Base-by-base conservation (phyloP, 2,113 vertebrate genomes). In the Actinemys pallida region DNA sequence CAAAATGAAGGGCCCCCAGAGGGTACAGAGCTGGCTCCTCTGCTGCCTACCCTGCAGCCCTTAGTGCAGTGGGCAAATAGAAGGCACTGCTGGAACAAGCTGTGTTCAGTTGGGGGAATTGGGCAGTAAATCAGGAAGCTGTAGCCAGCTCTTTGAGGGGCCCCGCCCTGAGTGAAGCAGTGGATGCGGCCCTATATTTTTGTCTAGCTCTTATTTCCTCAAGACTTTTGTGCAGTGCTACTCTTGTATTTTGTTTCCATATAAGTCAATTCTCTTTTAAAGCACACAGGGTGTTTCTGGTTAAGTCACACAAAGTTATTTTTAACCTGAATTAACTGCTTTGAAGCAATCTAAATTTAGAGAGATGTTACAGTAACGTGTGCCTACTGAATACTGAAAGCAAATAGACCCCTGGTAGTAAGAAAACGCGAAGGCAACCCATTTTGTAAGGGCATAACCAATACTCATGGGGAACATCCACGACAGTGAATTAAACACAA, bases 401-500 rank as follows among this genome's bases (percentile, higher is more conserved):
- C 76, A 9, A 10, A 3, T 3, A 93, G 94, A 90, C 35, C 50
- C 78, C 62, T 1, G 0, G 22, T 82, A 87, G 92, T 7, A 78
- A 65, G 14, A 8, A 79, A 95, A 91, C 79, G 24, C 2, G 88
- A 39, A 2, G 83, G 39, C n/a, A 92, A 72, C 56, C 54, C 27
- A 57, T 20, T 93, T 94, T 82, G 27, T 50, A 94, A 88, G 82
- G 62, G 35, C 57, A 83, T 53, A 90, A 88, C 42, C 29, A 90
- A 83, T 86, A 78, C 45, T 82, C 81, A 24, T 3, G 22, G 49
- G 49, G 8, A 85, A 94, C 92, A 95, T 39, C 89, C 50, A 89
- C 88, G 62, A 92, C 52, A 94, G 88, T 82, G 35, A 94, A 95
- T 96, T 96, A 96, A 94, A 17, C 39, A 81, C 62, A 76, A 1